Evolutionary conservation across 1,140 invertebrate species (phyloP).

Genomic region (Pseudomyrmex sp.): DNA sequence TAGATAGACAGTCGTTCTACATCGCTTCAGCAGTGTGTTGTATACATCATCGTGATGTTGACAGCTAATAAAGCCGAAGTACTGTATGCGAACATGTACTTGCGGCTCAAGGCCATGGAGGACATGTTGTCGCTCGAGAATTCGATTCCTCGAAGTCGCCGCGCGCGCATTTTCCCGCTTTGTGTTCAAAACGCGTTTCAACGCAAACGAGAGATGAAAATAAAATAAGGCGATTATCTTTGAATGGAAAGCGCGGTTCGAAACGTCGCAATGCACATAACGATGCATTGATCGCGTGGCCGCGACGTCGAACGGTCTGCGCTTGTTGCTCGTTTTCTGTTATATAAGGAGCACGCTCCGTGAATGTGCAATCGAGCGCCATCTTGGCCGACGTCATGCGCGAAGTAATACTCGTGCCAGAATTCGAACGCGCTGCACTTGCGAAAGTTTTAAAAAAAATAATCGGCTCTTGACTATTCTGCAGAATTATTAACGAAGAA

Average conservation of each 20-base stretch:
- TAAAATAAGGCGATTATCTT: too few relatives aligned
- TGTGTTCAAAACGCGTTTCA: constrained; percentile 4
- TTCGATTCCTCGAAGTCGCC: constrained; percentile 58
- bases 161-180: constrained; percentile 12
- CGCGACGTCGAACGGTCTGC: constrained; percentile 8
- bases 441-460: constrained; percentile 1
- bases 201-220: too few relatives aligned
- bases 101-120: constrained; percentile 65
- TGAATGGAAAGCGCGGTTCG: background rate
- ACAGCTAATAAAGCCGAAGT: constrained; percentile 15
- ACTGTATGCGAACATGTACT: constrained; percentile 51
- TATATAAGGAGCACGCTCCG: constrained; percentile 70
- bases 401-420: constrained; percentile 1
- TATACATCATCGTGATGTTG: background rate
- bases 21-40: background rate
- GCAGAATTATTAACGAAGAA: background rate
- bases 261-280: background rate
- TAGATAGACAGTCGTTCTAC: background rate
- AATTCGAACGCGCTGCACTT: constrained; percentile 51
- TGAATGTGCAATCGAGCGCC: constrained; percentile 59
- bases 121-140: constrained; percentile 71
- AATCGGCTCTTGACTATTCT: background rate
- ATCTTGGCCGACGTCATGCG: constrained; percentile 61
- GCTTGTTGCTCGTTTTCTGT: constrained; percentile 67
- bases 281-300: background rate